Conservation (phyloP, 1,140 invertebrate genomes). For the Zaprionus davidi region DNA sequence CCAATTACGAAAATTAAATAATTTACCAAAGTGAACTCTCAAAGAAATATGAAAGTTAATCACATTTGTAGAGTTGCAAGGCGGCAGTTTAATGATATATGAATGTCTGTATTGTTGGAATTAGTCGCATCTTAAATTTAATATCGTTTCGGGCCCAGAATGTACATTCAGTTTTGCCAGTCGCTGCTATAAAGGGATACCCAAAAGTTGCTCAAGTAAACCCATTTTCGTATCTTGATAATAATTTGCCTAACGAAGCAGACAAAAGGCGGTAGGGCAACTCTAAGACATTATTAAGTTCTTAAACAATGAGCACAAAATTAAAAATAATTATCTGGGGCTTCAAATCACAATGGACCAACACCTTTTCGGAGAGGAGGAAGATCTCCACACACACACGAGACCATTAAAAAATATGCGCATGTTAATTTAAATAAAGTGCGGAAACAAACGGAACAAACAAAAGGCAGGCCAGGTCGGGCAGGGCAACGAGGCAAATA, state of each 20-base stretch:
- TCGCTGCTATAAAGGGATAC: neutral
- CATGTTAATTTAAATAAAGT: conserved; percentile 80
- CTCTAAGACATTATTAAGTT: conserved; percentile 53
- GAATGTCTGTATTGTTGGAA: neutral
- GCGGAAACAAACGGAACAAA: conserved; percentile 51
- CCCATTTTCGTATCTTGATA: conserved; percentile 41
- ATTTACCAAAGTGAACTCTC: conserved; percentile 34
- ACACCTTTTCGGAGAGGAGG: conserved; percentile 12
- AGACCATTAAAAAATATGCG: conserved; percentile 66
- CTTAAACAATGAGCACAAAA: conserved; percentile 65
- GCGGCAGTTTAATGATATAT: neutral
- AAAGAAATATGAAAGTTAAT: conserved; percentile 9
- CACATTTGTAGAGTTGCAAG: neutral
- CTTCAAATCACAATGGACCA: conserved; percentile 32
- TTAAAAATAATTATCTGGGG: conserved; percentile 61
- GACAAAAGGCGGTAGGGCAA: conserved; percentile 16
- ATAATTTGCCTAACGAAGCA: conserved; percentile 41
- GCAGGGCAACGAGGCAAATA: conserved; percentile 67
- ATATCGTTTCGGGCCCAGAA: too few species aligned
- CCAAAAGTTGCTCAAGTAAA: conserved; percentile 16
- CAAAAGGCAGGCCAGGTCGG: conserved; percentile 7
- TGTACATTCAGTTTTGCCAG: neutral
- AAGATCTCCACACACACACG: neutral
- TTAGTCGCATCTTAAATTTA: too few species aligned
- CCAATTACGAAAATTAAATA: conserved; percentile 57